Conservation (phyloP, 2,888 invertebrate species). For the Ectemnius cavifrons region DNA sequence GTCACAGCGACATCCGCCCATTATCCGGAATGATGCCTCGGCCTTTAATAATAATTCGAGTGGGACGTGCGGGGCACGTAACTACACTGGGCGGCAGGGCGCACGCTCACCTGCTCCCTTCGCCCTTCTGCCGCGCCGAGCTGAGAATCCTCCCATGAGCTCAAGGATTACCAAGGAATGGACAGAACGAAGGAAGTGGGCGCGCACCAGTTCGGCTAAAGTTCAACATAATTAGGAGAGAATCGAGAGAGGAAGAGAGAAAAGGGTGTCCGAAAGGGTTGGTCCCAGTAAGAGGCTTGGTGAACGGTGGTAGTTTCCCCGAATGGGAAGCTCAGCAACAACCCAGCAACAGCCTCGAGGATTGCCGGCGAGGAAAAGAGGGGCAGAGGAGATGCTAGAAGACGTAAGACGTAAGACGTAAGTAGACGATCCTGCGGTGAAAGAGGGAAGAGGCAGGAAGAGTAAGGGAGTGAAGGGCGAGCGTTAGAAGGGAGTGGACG, state of each 20-base stretch:
- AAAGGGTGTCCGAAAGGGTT: no score
- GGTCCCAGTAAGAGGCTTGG: not conserved
- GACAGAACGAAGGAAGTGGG: slow-evolving; percentile 50
- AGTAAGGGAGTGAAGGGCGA: slow-evolving; percentile 1
- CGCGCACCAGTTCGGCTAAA: no score
- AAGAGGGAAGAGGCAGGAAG: not conserved
- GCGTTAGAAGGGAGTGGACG: slow-evolving; percentile 10
- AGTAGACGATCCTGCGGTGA: slow-evolving; percentile 19
- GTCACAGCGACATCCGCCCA: slow-evolving; percentile 68
- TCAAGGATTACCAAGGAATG: slow-evolving; percentile 29
- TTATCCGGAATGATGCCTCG: slow-evolving; percentile 59
- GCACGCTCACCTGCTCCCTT: slow-evolving; percentile 10
- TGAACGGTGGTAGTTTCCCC: not conserved
- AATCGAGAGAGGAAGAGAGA: not conserved
- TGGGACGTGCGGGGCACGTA: slow-evolving; percentile 53
- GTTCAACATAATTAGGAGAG: not conserved
- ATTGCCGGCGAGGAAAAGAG: not conserved
- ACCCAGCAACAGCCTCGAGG: not conserved
- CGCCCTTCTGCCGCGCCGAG: not conserved
- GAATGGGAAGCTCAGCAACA: not conserved
- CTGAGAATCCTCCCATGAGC: not conserved
- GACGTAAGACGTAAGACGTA: slow-evolving; percentile 7
- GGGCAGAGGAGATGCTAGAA: slow-evolving; percentile 8
- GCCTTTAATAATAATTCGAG: slow-evolving; percentile 65
- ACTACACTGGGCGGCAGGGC: slow-evolving; percentile 10